Conservation (phyloP, 35 echinoderm and acorn worm genomes). For the Ophiothrix spiculata region DNA sequence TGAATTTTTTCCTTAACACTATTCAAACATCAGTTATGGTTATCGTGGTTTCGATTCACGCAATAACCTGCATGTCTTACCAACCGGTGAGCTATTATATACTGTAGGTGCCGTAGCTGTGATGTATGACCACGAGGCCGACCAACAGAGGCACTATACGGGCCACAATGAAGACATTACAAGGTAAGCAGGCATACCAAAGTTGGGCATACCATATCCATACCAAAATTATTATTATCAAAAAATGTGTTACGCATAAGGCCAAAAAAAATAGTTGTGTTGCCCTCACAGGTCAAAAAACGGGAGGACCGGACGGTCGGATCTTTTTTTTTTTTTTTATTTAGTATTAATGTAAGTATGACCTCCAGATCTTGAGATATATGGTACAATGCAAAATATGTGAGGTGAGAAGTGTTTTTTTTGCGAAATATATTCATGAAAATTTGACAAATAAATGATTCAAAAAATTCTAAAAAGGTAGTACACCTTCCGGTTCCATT, state of each 20-base stretch:
- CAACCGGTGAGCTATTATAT: constrained; percentile 72
- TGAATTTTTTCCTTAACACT: not conserved
- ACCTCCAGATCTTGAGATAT: too few relatives aligned
- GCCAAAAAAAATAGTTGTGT: not conserved
- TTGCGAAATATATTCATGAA: too few relatives aligned
- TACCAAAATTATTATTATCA: not conserved
- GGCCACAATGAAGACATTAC: constrained; percentile 96
- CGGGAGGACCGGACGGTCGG: too few relatives aligned
- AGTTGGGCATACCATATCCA: not conserved
- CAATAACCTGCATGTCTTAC: constrained; percentile 68
- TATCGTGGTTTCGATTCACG: constrained; percentile 78
- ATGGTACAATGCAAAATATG: too few relatives aligned
- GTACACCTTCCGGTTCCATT: too few relatives aligned
- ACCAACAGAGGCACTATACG: constrained; percentile 74
- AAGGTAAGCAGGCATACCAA: constrained; percentile 44
- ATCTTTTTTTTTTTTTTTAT: too few relatives aligned
- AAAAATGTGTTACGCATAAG: not conserved
- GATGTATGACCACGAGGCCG: constrained; percentile 63
- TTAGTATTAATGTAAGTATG: too few relatives aligned
- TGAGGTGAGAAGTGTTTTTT: too few relatives aligned
- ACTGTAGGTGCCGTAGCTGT: constrained; percentile 79
- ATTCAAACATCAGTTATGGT: constrained; percentile 52
- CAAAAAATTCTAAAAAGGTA: too few relatives aligned
- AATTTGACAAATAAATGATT: too few relatives aligned
- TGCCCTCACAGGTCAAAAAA: too few relatives aligned